Conservation (phyloP, 1,140 invertebrate genomes). For the Ridgeia piscesae region DNA sequence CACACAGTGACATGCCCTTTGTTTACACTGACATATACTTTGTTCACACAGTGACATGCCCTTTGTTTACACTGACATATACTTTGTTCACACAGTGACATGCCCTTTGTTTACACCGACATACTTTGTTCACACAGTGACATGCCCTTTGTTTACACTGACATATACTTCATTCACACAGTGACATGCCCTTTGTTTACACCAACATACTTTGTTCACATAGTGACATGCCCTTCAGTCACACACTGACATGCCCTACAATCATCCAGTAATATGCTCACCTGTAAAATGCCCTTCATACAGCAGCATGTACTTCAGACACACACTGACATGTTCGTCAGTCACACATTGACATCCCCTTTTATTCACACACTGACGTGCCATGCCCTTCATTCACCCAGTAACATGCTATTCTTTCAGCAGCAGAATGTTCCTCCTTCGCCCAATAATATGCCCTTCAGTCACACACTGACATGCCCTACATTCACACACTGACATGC, state of each 20-base stretch:
- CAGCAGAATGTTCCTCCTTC: neutral
- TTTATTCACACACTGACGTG: neutral
- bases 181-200: too few relatives aligned
- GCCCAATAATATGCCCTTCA: too few relatives aligned
- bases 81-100: too few relatives aligned
- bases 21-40: too few relatives aligned
- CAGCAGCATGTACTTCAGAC: too few relatives aligned
- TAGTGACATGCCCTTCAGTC: too few relatives aligned
- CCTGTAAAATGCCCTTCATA: too few relatives aligned
- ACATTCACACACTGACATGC: neutral
- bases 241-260: too few relatives aligned
- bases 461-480: too few relatives aligned
- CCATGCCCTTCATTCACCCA: neutral
- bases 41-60: neutral
- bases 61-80: neutral
- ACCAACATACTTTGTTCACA: neutral
- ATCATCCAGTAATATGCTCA: too few relatives aligned
- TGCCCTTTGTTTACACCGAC: neutral
- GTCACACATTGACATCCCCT: too few relatives aligned
- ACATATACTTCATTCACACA: neutral
- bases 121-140: neutral
- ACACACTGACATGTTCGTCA: neutral
- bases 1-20: conserved; percentile 5
- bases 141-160: neutral
- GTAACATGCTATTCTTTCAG: neutral